Conservation (phyloP, 2,113 vertebrate species). For the Bambusicola thoracicus region DNA sequence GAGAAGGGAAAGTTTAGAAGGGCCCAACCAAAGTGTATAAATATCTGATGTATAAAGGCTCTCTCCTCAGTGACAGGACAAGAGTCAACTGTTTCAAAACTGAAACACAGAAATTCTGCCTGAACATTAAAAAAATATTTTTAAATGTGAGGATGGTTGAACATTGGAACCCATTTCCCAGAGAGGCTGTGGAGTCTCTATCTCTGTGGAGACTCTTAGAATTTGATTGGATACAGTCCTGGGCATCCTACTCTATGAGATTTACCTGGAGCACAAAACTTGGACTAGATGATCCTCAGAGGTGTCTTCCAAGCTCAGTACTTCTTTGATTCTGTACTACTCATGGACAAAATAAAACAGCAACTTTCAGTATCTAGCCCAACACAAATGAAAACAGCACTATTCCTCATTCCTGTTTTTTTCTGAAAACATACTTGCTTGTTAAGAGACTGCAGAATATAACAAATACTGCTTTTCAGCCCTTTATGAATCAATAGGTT, state of each 20-base stretch:
- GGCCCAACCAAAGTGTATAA: neutral
- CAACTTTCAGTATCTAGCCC: neutral
- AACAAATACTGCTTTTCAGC: neutral
- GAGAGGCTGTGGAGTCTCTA: neutral
- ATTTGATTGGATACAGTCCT: neutral
- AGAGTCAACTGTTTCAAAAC: neutral
- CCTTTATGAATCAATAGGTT: neutral
- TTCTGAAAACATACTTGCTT: neutral
- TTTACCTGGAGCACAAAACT: neutral
- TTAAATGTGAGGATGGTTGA: neutral
- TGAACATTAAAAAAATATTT: neutral
- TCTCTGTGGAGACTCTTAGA: neutral
- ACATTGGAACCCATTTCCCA: neutral
- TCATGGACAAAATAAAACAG: neutral
- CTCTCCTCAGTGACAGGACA: neutral
- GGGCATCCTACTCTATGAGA: neutral
- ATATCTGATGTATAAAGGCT: neutral
- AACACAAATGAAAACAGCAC: neutral
- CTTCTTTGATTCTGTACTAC: neutral
- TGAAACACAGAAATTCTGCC: neutral
- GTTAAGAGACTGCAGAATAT: neutral
- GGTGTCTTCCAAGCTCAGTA: neutral
- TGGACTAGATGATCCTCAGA: neutral
- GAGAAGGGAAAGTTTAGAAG: neutral
- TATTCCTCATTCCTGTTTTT: neutral